Base-by-base conservation (phyloP, 2,113 vertebrate genomes). In the Nothobranchius kuhntae region DNA sequence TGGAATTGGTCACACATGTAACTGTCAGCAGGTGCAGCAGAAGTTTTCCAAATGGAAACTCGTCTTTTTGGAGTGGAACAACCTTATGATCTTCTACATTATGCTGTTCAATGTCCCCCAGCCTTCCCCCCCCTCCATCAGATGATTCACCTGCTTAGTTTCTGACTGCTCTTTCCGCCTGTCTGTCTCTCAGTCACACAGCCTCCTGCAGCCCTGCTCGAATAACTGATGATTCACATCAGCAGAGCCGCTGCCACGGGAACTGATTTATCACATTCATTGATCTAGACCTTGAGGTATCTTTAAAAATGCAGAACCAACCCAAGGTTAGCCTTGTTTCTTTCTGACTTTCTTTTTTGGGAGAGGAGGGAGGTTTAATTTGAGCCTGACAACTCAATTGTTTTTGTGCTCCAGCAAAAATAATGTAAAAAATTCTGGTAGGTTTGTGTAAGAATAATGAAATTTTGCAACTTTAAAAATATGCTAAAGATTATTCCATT, bases 211-310 rank as follows among this genome's bases (percentile, higher is more conserved):
- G 79, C 71, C 69, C 65, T 73, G 85, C 84, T 88, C 89, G 86
- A 91, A 89, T 89, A 90, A 86, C 86, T 87, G 83, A 86, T 91
- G 86, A 90, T 90, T 89, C 84, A 91, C 88, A 91, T 90, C 87
- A 86, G 86, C 86, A 87, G 62, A 75, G 78, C 71, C 73, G 69
- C 74, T 60, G 71, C 71, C 54, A 75, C 68, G 40, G 77, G 62
- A 51, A 84, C 75, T 86, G 86, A 91, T 86, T 90, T 87, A 89
- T 65, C 64, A 54, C 68, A 60, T 15, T 59, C 75, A 89, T 89
- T 82, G 89, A 90, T 88, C 73, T 58, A 71, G 76, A 74, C 87
- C 81, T 84, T 78, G 75, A 86, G 69, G 80, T 70, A 71, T 77
- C 69, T 66, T 78, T 52, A 84, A 60, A 54, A 45, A 17, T 30